A percentile compares a stretch with the other conserved stretches of the same genome.
Evolutionary conservation across 2,888 invertebrate species (phyloP).

Genomic region (Xanthostigma xanthostigma): DNA sequence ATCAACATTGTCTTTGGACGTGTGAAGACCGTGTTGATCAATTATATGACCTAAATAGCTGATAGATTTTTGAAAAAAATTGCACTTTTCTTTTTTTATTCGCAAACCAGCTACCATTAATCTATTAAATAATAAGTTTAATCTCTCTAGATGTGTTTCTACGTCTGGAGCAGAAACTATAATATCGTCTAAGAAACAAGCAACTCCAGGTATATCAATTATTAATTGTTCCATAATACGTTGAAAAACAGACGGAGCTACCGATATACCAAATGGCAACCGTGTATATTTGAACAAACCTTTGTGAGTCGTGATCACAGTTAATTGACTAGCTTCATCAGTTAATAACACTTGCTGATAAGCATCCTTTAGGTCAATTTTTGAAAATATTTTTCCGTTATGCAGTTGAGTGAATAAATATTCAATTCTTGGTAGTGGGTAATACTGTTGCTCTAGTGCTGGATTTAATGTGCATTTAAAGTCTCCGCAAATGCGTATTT

Average conservation of each 20-base stretch:
- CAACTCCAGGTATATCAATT: constrained; percentile 11
- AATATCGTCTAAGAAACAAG: constrained; percentile 13
- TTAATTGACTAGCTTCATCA: constrained; percentile 13
- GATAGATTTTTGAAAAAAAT: constrained; percentile 11
- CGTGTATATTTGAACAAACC: constrained; percentile 16
- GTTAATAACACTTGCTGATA: constrained; percentile 15
- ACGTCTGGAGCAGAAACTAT: constrained; percentile 12
- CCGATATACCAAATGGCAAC: constrained; percentile 18
- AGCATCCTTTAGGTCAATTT: constrained; percentile 17
- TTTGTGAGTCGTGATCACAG: constrained; percentile 17
- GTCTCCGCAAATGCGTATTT: constrained; percentile 20
- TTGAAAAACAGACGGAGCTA: constrained; percentile 19
- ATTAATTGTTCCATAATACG: constrained; percentile 19
- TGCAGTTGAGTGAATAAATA: constrained; percentile 9
- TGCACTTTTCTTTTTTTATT: constrained; percentile 14
- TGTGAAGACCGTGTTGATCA: constrained; percentile 14
- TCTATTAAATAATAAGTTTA: constrained; percentile 8
- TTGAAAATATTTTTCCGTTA: constrained; percentile 15
- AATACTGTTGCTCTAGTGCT: constrained; percentile 4
- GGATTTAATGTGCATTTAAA: constrained; percentile 14
- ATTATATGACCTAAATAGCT: constrained; percentile 13
- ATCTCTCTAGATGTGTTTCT: constrained; percentile 5
- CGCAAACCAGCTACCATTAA: constrained; percentile 11
- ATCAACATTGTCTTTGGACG: constrained; percentile 10
- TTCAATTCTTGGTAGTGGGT: constrained; percentile 10